Evolutionary conservation across 2,113 vertebrate genomes (phyloP), one percentile per base, ranked within the genome.

Genomic region (Chlorodrepanis virens): DNA sequence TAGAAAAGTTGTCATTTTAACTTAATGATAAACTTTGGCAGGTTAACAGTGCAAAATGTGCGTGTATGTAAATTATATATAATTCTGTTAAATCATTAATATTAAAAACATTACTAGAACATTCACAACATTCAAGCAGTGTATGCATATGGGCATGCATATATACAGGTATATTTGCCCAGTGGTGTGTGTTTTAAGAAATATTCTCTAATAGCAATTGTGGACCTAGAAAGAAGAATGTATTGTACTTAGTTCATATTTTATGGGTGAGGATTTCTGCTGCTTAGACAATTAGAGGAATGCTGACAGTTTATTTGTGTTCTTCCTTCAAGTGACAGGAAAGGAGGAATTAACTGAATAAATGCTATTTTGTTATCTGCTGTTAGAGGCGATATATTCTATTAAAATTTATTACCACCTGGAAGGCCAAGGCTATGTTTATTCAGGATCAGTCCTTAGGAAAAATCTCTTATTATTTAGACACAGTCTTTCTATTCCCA

Each of bases 21-120:
- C 25, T 79, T 42, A 10, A 9, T 67, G 9, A 8, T 49, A 17
- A 85, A 29, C 25, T 56, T 47, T 0, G 8, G 22, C 17, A 8
- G 22, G 79, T 75, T 23, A 57, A 42, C 15, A 18, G n/a, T 76
- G 44, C 28, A 86, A n/a, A 93, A 29, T 56, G 5, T 40, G 12
- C 76, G 15, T 31, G 1, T 31, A 0, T 63, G 9, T 2, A 2
- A 61, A 68, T 47, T 3, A 3, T 20, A 27, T 12, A 18, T 52
- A 9, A 47, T 74, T 37, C 11, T 45, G 17, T 31, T 28, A 14
- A 6, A 17, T 11, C 49, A 64, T 33, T 14, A 53, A 21, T 49
- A 39, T 15, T 35, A 1, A 56, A 67, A 79, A 20, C 29, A 64
- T 14, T 67, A 5, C 25, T 37, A 25, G 16, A 53, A 27, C 17